Percentiles rank a stretch among this genome's conserved stretches.
Conservation (phyloP, 2,888 invertebrate genomes). For the Anaspis maculata region DNA sequence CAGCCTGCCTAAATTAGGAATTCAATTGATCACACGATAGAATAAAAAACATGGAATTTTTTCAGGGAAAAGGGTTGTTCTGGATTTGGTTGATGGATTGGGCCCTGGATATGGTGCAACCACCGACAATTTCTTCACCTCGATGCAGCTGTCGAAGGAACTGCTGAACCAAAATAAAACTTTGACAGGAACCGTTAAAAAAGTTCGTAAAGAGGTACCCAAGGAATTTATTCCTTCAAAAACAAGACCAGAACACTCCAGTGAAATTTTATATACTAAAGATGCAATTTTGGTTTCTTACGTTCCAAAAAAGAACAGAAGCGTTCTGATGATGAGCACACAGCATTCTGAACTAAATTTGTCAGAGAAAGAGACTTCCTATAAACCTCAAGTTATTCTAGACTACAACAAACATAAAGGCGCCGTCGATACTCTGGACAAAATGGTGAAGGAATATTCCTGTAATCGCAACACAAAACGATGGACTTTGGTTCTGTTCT, state of each 20-base stretch:
- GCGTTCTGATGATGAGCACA: not conserved
- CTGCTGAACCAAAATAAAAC: slow-evolving; percentile 7
- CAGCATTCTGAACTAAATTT: not conserved
- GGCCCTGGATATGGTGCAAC: slow-evolving; percentile 20
- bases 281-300: slow-evolving; percentile 8
- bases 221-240: slow-evolving; percentile 4
- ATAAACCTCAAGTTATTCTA: not conserved
- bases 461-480: not conserved
- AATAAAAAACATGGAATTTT: too few relatives aligned
- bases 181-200: slow-evolving; percentile 7
- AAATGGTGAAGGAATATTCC: slow-evolving; percentile 2
- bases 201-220: slow-evolving; percentile 10
- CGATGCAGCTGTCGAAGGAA: slow-evolving; percentile 2
- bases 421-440: slow-evolving; percentile 1
- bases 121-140: slow-evolving; percentile 22
- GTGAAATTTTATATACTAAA: slow-evolving; percentile 7
- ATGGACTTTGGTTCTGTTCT: slow-evolving; percentile 1
- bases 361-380: not conserved
- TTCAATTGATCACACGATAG: too few relatives aligned
- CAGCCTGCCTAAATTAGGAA: too few relatives aligned
- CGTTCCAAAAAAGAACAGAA: slow-evolving; percentile 7
- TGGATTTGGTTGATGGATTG: too few relatives aligned
- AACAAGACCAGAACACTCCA: not conserved
- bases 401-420: slow-evolving; percentile 1
- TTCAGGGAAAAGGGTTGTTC: too few relatives aligned